phyloP scores from a whole-genome alignment of 1,140 invertebrate genomes.

The Cyclina sinensis region DNA sequence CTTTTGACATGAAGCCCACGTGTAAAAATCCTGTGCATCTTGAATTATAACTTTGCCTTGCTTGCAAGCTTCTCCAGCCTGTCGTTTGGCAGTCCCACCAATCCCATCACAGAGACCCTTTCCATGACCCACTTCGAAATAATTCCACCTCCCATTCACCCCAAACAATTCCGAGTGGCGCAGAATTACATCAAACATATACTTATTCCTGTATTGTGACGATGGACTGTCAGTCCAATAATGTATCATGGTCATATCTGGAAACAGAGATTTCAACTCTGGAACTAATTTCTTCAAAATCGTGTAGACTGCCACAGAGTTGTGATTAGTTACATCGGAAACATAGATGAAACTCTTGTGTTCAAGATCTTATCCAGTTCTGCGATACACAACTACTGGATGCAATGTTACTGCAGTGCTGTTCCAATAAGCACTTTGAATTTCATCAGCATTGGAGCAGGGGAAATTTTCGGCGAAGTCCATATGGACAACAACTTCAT shows the following conservation, averaged over 20 bases:
- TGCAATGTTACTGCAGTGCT: conserved; percentile 62
- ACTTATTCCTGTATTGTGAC: conserved; percentile 66
- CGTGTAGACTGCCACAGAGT: conserved; percentile 47
- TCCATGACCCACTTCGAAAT: conserved; percentile 66
- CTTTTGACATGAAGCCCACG: no score
- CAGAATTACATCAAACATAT: conserved; percentile 42
- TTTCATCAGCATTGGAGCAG: conserved; percentile 65
- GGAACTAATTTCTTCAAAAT: conserved; percentile 64
- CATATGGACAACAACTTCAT: conserved; percentile 62
- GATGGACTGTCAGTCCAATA: conserved; percentile 71
- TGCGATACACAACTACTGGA: conserved; percentile 66
- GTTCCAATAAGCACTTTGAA: conserved; percentile 73
- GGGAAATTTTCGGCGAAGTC: conserved; percentile 72
- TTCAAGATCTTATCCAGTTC: background rate
- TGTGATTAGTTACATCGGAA: conserved; percentile 64
- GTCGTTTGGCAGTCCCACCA: no score
- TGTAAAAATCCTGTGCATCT: conserved; percentile 39
- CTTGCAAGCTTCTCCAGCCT: no score
- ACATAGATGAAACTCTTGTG: conserved; percentile 65
- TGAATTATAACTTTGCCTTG: conserved; percentile 35
- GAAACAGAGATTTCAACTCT: conserved; percentile 26
- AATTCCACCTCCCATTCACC: conserved; percentile 50
- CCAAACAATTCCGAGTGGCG: conserved; percentile 38
- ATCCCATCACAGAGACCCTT: conserved; percentile 70
- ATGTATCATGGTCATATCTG: conserved; percentile 49